These are phyloP conservation scores for Capitulum mitella DNA, from an alignment of 2,888 invertebrate species.

Conservation along the genomic window DNA sequence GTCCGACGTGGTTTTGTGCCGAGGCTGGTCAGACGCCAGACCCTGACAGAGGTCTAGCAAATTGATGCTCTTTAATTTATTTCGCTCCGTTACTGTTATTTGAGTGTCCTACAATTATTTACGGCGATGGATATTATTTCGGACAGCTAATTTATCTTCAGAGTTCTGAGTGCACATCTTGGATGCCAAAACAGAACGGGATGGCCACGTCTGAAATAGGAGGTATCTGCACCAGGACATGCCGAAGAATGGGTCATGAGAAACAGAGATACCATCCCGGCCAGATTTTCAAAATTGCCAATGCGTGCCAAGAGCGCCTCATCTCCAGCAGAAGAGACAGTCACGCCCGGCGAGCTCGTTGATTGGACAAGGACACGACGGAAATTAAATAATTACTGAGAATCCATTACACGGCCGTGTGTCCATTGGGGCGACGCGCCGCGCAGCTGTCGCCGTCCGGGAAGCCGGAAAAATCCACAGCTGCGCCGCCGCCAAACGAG, in stretches of 20 bases:
- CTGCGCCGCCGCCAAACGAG: neutral
- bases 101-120: neutral
- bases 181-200: too few relatives aligned
- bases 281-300: too few relatives aligned
- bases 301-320: neutral
- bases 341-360: neutral
- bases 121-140: neutral
- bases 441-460: neutral
- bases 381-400: neutral
- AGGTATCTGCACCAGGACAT: too few relatives aligned
- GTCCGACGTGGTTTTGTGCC: neutral
- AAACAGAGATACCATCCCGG: too few relatives aligned
- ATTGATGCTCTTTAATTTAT: neutral
- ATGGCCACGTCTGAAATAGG: too few relatives aligned
- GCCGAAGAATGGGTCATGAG: too few relatives aligned
- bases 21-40: neutral
- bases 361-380: conserved; percentile 13
- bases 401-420: neutral
- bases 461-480: neutral
- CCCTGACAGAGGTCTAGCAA: neutral
- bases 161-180: too few relatives aligned
- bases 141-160: neutral
- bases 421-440: neutral
- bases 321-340: too few relatives aligned
- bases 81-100: neutral